phyloP scores from a whole-genome alignment of 2,113 vertebrate genomes.

The Anarhynchus alexandrinus region DNA sequence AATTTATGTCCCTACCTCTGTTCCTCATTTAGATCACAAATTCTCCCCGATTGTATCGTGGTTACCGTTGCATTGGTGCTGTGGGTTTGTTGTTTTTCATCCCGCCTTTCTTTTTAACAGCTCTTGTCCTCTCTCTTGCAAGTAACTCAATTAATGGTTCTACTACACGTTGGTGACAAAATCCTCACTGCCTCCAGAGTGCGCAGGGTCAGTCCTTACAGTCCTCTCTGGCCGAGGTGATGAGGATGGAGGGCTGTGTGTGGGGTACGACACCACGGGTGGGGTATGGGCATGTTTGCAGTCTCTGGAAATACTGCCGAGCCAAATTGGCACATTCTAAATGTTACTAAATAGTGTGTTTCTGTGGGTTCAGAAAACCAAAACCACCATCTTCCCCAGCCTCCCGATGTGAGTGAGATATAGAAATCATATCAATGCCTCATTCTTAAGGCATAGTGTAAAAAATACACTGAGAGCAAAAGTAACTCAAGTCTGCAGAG shows the following conservation, averaged over 20 bases:
- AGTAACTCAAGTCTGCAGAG: background rate
- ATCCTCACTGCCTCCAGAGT: background rate
- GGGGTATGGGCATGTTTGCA: background rate
- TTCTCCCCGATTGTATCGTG: background rate
- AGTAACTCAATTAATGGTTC: background rate
- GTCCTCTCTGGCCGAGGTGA: background rate
- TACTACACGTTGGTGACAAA: background rate
- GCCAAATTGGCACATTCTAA: background rate
- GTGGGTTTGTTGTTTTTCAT: background rate
- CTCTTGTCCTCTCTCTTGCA: background rate
- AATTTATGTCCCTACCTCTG: background rate
- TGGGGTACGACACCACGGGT: background rate
- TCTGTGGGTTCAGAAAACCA: background rate
- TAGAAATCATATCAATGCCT: background rate
- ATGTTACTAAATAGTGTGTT: slow-evolving; percentile 5
- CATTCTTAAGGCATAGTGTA: background rate
- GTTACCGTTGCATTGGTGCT: background rate
- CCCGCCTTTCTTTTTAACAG: slow-evolving; percentile 1
- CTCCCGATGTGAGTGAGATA: background rate
- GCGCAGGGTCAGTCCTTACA: background rate
- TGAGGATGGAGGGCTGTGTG: background rate
- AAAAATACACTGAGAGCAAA: background rate
- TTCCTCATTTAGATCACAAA: slow-evolving; percentile 6
- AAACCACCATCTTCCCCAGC: background rate
- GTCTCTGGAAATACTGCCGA: background rate